These are phyloP conservation scores for Cladorhizidae sp. DNA, from an alignment of 37 sponge, comb jelly and placozoan species.

Conservation along the genomic window DNA sequence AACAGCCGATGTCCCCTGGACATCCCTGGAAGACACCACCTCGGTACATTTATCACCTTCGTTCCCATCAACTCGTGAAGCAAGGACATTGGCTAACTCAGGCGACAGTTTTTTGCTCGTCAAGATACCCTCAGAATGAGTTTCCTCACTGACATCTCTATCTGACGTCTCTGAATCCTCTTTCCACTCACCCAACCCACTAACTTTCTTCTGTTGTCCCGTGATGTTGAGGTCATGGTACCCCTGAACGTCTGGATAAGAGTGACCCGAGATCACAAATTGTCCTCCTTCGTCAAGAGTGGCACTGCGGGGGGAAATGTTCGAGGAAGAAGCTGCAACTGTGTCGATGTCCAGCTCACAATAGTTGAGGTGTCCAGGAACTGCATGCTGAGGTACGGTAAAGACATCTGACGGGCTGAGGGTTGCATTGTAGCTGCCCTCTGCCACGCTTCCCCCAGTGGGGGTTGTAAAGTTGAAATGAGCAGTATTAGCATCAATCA, in stretches of 20 bases:
- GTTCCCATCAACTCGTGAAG: no score
- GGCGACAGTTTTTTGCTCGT: neutral
- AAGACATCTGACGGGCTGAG: conserved; percentile 6
- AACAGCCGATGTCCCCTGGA: no score
- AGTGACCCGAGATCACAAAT: neutral
- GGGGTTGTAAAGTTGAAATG: no score
- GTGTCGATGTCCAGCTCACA: no score
- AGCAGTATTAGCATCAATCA: no score
- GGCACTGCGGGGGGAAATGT: no score
- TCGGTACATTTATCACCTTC: no score
- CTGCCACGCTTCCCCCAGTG: no score
- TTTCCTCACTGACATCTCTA: neutral
- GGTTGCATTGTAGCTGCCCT: neutral
- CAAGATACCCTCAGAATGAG: neutral
- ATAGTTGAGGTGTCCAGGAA: conserved; percentile 13
- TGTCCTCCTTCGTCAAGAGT: neutral
- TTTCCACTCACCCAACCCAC: neutral
- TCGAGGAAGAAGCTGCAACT: no score
- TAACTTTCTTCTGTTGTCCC: neutral
- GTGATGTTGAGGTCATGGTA: neutral
- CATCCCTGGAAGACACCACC: no score
- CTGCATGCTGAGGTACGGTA: conserved; percentile 28
- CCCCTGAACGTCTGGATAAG: conserved; percentile 6
- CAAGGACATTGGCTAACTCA: neutral
- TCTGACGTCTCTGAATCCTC: neutral